These are phyloP conservation scores for Cossypha heuglini DNA, from an alignment of 2,797 vertebrate species.

Conservation along the genomic window DNA sequence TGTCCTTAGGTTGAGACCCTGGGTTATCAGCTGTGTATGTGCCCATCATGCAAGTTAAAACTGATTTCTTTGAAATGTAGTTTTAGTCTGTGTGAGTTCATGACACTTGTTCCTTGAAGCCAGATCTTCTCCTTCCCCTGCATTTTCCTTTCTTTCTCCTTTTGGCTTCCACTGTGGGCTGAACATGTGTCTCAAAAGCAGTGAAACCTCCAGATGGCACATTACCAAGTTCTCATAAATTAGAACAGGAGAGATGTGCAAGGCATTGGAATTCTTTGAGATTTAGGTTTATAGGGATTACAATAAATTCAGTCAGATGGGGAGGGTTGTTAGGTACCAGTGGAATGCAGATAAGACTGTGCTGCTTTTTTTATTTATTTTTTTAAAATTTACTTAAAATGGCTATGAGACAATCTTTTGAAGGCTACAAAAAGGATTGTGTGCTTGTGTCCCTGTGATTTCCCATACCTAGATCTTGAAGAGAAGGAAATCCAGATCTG, in stretches of 20 bases:
- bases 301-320: constrained; percentile 53
- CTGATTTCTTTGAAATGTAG: constrained; percentile 14
- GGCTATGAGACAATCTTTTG: not conserved
- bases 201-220: constrained; percentile 62
- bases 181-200: constrained; percentile 1
- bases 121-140: constrained; percentile 20
- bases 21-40: constrained; percentile 33
- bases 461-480: not conserved
- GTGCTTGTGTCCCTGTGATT: not conserved
- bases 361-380: not conserved
- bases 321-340: not conserved
- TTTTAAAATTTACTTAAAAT: not conserved
- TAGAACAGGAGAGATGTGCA: constrained; percentile 14
- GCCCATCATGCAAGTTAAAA: constrained; percentile 45
- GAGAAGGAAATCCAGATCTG: not conserved
- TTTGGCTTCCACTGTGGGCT: constrained; percentile 8
- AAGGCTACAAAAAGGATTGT: not conserved
- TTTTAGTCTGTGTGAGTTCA: constrained; percentile 25
- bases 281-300: constrained; percentile 57
- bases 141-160: constrained; percentile 40
- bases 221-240: constrained; percentile 62
- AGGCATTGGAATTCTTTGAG: constrained; percentile 59
- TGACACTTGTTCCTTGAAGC: constrained; percentile 37
- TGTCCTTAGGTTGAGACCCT: constrained; percentile 58
- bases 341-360: constrained; percentile 6